Conservation (phyloP, 1,140 invertebrate species). For the Ericerus pela region DNA sequence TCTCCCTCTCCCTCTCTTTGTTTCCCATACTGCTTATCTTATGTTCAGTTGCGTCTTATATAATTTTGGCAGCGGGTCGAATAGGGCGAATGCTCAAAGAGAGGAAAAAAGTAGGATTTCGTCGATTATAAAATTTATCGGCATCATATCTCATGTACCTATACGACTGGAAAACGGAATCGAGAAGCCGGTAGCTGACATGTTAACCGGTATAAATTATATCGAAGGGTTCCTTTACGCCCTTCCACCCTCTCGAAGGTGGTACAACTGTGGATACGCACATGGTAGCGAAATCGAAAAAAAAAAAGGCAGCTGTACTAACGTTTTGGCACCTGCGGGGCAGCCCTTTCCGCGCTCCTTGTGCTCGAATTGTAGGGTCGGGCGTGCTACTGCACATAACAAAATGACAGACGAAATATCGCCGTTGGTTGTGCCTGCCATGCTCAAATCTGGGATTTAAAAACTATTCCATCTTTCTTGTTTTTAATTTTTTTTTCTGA, state of each 20-base stretch:
- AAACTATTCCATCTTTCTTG: no score
- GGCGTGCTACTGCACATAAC: slow-evolving; percentile 6
- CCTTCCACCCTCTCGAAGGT: slow-evolving; percentile 1
- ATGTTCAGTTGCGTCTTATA: no score
- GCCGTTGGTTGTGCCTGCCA: slow-evolving; percentile 1
- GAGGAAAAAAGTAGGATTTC: no score
- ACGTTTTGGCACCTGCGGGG: slow-evolving; percentile 10
- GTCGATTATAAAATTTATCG: no score
- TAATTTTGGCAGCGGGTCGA: no score
- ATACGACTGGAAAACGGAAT: slow-evolving; percentile 2
- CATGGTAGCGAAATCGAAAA: slow-evolving; percentile 11
- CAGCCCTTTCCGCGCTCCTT: neutral
- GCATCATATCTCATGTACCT: no score
- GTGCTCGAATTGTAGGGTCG: neutral
- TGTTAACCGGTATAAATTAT: slow-evolving; percentile 9
- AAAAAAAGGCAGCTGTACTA: slow-evolving; percentile 1
- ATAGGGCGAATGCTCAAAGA: no score
- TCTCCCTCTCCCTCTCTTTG: no score
- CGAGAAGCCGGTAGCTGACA: slow-evolving; percentile 6
- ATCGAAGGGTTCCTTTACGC: neutral
- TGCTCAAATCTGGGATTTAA: neutral
- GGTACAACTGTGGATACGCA: neutral
- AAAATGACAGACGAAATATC: slow-evolving; percentile 11
- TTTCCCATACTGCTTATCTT: no score
- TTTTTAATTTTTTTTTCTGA: no score